phyloP scores from a whole-genome alignment of 2,113 vertebrate genomes.

The Oryzias melastigma region DNA sequence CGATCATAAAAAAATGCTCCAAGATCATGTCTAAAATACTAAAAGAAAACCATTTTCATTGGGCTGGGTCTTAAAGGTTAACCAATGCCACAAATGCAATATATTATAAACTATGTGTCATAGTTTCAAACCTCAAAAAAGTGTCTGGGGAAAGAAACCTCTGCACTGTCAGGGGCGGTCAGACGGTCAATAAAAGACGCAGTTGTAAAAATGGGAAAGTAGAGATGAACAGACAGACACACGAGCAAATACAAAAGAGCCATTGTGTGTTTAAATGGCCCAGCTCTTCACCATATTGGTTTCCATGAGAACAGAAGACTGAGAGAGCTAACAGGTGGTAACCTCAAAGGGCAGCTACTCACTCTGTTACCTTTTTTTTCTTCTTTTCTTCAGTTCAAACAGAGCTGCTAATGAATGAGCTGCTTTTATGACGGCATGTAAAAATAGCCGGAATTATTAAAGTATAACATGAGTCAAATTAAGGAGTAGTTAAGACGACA shows the following conservation, averaged over 20 bases:
- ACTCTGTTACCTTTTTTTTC: conserved; percentile 20
- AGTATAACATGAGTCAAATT: not conserved
- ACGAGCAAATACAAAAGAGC: conserved; percentile 48
- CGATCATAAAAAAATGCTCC: no score
- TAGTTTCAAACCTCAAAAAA: no score
- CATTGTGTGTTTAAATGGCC: conserved; percentile 40
- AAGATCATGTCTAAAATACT: no score
- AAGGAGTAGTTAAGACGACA: no score
- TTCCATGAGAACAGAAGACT: conserved; percentile 62
- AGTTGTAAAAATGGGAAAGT: conserved; percentile 1
- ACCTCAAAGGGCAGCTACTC: conserved; percentile 41
- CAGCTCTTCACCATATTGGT: conserved; percentile 44
- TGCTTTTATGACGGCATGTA: not conserved
- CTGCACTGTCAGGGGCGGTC: not conserved
- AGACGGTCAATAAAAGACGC: conserved; percentile 8
- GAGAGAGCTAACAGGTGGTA: conserved; percentile 48
- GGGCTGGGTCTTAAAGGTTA: conserved; percentile 11
- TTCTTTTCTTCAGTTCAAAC: conserved; percentile 1
- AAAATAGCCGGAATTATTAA: no score
- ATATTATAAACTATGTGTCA: no score
- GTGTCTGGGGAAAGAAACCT: no score
- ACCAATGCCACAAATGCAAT: conserved; percentile 24
- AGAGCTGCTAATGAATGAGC: conserved; percentile 32
- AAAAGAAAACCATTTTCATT: no score
- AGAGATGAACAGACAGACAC: conserved; percentile 2